Conservation (phyloP, 1,140 invertebrate genomes). For the Megathymus violae region DNA sequence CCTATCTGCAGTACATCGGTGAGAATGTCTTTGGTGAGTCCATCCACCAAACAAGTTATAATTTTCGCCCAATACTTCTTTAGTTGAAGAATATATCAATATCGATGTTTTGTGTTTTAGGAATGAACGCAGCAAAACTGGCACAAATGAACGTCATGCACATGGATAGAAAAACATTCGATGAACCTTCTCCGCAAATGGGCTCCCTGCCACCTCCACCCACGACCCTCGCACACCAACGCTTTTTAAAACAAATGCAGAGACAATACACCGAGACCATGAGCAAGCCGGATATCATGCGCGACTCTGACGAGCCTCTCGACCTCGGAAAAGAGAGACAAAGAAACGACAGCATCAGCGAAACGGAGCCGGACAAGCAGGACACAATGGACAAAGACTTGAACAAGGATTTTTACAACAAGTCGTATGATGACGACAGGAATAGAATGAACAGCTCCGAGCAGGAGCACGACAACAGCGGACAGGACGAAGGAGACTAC, state of each 20-base stretch:
- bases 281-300: constrained; percentile 73
- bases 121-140: constrained; percentile 87
- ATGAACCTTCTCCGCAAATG: constrained; percentile 78
- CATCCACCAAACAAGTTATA: background rate
- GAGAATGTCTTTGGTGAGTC: constrained; percentile 88
- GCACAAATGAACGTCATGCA: constrained; percentile 89
- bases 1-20: constrained; percentile 93
- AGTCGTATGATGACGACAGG: constrained; percentile 64
- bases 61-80: too few species aligned
- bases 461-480: constrained; percentile 68
- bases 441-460: constrained; percentile 63
- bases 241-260: constrained; percentile 86
- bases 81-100: too few species aligned
- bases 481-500: constrained; percentile 74
- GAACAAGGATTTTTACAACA: constrained; percentile 70
- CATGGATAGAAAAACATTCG: constrained; percentile 83
- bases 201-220: constrained; percentile 77
- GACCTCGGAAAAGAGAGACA: constrained; percentile 79
- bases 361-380: constrained; percentile 57
- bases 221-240: constrained; percentile 81
- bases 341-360: constrained; percentile 62
- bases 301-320: constrained; percentile 74
- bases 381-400: constrained; percentile 65
- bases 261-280: constrained; percentile 79
- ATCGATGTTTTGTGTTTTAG: constrained; percentile 50